Evolutionary conservation across 2,888 invertebrate genomes (phyloP).

Genomic region (Bedellia somnulentella): DNA sequence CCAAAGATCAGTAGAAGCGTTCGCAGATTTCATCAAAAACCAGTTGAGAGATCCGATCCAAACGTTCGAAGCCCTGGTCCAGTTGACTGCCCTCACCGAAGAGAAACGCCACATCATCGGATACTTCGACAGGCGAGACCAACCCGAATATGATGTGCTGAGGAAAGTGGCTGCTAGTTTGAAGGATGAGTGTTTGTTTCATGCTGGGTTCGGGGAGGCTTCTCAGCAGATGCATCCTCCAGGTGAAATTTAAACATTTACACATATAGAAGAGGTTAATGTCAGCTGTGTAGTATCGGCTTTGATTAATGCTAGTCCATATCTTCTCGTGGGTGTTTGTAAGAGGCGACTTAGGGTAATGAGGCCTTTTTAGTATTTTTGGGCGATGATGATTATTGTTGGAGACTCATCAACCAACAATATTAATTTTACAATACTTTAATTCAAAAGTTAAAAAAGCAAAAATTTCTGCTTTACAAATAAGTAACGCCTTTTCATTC

Average conservation of each 20-base stretch:
- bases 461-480: no score
- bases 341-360: no score
- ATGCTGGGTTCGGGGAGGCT: slow-evolving; percentile 85
- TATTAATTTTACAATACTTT: no score
- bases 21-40: slow-evolving; percentile 84
- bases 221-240: slow-evolving; percentile 84
- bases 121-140: slow-evolving; percentile 82
- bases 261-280: slow-evolving; percentile 3
- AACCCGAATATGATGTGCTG: slow-evolving; percentile 79
- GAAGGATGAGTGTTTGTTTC: slow-evolving; percentile 95
- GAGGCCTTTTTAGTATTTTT: no score
- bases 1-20: slow-evolving; percentile 86
- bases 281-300: slow-evolving; percentile 2
- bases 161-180: slow-evolving; percentile 82
- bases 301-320: no score
- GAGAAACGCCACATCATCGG: slow-evolving; percentile 86
- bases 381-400: no score
- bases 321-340: no score
- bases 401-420: no score
- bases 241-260: slow-evolving; percentile 54
- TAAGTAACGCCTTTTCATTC: no score
- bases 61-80: slow-evolving; percentile 72
- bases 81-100: slow-evolving; percentile 75
- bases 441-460: no score
- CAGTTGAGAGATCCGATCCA: slow-evolving; percentile 86